A percentile compares a stretch with the other conserved stretches of the same genome.
phyloP scores from a whole-genome alignment of 2,888 invertebrate genomes.

The Eucera pruinosa region DNA sequence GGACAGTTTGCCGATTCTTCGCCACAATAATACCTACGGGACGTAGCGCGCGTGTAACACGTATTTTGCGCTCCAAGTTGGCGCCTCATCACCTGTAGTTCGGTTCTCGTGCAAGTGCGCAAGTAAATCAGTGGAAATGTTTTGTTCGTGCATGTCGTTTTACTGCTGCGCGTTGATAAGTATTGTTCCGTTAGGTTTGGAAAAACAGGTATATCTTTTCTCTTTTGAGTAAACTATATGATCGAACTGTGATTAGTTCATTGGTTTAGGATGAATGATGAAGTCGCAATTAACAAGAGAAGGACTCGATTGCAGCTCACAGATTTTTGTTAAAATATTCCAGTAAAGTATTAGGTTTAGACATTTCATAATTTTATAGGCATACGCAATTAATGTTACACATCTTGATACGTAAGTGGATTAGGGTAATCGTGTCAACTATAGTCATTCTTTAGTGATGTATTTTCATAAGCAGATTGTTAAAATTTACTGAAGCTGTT shows the following conservation, averaged over 20 bases:
- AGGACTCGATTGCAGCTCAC: too few relatives aligned
- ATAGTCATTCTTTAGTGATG: too few relatives aligned
- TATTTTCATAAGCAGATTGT: too few relatives aligned
- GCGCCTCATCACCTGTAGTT: not conserved
- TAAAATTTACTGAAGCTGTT: too few relatives aligned
- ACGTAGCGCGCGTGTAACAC: not conserved
- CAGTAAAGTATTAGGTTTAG: too few relatives aligned
- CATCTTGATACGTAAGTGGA: too few relatives aligned
- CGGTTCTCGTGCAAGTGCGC: conserved; percentile 1
- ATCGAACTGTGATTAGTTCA: not conserved
- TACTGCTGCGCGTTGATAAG: not conserved
- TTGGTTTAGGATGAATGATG: not conserved
- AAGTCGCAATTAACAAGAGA: too few relatives aligned
- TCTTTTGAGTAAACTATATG: not conserved
- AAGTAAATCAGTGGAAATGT: not conserved
- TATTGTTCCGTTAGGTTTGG: not conserved
- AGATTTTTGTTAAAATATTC: too few relatives aligned
- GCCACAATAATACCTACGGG: conserved; percentile 21
- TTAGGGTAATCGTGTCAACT: too few relatives aligned
- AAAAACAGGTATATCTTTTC: not conserved
- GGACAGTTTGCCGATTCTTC: conserved; percentile 27
- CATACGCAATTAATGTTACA: too few relatives aligned
- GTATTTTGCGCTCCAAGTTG: not conserved
- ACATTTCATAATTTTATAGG: too few relatives aligned
- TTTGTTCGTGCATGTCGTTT: not conserved